A percentile compares a stretch with the other conserved stretches of the same genome.
phyloP scores from a whole-genome alignment of 2,888 invertebrate species.

The Netelia virgata region DNA sequence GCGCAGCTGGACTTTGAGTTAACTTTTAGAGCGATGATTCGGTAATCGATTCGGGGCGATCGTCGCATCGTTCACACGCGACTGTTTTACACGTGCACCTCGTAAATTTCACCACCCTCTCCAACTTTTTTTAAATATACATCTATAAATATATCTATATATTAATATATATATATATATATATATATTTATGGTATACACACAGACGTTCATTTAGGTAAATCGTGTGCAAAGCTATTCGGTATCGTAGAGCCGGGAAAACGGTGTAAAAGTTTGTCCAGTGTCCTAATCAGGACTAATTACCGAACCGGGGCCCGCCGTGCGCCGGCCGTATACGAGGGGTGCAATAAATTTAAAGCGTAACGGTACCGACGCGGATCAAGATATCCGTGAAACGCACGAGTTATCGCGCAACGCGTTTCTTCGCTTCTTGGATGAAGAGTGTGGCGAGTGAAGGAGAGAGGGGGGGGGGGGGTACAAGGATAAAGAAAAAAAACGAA shows the following conservation, averaged over 20 bases:
- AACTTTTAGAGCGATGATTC: slow-evolving; percentile 48
- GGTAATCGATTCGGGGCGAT: slow-evolving; percentile 49
- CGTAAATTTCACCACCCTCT: slow-evolving; percentile 54
- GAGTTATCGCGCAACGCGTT: slow-evolving; percentile 46
- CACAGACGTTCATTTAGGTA: slow-evolving; percentile 15
- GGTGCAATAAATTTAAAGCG: slow-evolving; percentile 60
- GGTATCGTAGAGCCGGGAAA: slow-evolving; percentile 20
- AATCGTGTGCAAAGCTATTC: slow-evolving; percentile 38
- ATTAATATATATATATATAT: slow-evolving; percentile 1
- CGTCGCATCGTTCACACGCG: slow-evolving; percentile 37
- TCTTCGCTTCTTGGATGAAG: slow-evolving; percentile 17
- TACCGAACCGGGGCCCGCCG: slow-evolving; percentile 18
- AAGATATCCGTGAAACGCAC: background rate
- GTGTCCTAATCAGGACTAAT: slow-evolving; percentile 44
- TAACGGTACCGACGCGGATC: background rate
- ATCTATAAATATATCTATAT: background rate
- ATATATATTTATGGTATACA: background rate
- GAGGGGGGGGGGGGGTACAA: too few species aligned
- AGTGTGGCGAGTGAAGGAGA: too few species aligned
- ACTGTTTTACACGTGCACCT: slow-evolving; percentile 54
- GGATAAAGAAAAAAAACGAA: background rate
- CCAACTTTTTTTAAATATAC: background rate
- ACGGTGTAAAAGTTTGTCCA: slow-evolving; percentile 25
- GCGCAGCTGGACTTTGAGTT: background rate
- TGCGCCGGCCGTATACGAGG: slow-evolving; percentile 1